These are phyloP conservation scores for Idris sp. DNA, from an alignment of 1,140 invertebrate species.

Conservation along the genomic window DNA sequence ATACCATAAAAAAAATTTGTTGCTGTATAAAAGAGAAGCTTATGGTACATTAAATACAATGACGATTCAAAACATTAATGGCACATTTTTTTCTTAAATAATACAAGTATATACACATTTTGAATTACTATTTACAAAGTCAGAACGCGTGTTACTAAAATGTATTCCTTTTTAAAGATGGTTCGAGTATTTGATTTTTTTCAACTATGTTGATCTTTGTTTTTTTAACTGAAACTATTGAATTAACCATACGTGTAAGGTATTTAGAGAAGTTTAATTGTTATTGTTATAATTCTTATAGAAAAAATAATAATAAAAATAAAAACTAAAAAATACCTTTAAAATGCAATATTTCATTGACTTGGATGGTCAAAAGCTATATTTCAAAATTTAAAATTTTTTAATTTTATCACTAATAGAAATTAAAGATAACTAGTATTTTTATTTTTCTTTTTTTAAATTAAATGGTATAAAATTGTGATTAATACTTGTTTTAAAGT, in stretches of 20 bases:
- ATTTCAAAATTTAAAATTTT: no score
- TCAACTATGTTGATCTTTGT: neutral
- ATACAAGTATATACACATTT: conserved; percentile 48
- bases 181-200: conserved; percentile 28
- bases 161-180: conserved; percentile 9
- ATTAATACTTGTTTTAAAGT: no score
- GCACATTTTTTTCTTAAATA: conserved; percentile 54
- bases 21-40: conserved; percentile 45
- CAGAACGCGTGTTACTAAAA: conserved; percentile 53
- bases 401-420: no score
- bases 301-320: no score
- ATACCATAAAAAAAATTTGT: conserved; percentile 40
- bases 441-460: no score
- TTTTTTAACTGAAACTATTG: neutral
- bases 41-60: conserved; percentile 64
- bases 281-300: neutral
- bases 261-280: neutral
- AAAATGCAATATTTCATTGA: no score
- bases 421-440: no score
- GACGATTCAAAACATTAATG: conserved; percentile 57
- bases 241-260: no score
- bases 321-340: no score
- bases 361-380: no score
- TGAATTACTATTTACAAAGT: conserved; percentile 53
- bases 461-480: no score